Evolutionary conservation across 2,888 invertebrate species (phyloP), one percentile per base, ranked within the genome.

Genomic region (Colletes collaris): DNA sequence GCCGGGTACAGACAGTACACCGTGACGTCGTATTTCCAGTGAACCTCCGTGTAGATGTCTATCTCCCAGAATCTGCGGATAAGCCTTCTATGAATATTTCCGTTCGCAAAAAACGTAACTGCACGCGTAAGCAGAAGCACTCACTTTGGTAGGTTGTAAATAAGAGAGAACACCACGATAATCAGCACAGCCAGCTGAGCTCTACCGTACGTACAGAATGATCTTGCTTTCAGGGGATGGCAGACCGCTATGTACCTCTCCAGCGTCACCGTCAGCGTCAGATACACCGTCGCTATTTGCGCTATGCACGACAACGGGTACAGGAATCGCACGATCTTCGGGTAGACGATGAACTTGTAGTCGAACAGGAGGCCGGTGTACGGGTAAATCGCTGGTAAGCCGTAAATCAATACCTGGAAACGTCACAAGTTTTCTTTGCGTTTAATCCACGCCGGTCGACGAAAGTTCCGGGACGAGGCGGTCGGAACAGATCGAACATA

Each of bases 181-280:
- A 95, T 95, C 46, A 97, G 94, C 70, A 98, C 97, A 92, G 98
- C 98, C 89, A 97, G 95, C 83, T 97, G 95, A 70, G 97, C 99
- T 81, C 96, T 95, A 63, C 97, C 96, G 90, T 98, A 97, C 3
- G 99, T 99, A 93, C 99, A 99, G 87, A 98, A 95, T 2, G 97
- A 97, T 69, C 97, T 95, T 1, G 98, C 98, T 82, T 96, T 95
- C 66, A 99, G 94, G 0, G 99, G 99, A 91, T 97, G 97, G 91
- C 97, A 97, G 49, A 98, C 97, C 4, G 98, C 98, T 81, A 99
- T 98, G 94, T 98, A 99, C 70, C 99, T 95, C 93, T 99, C 99
- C 89, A 98, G 94, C 0, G 98, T 98, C 73, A 98, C 97, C 82
- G 97, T 98, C 78, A 97, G 94, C 60, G 97, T 97, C 90, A 99